Percentiles rank a stretch among this genome's conserved stretches.
These are phyloP conservation scores for Apteryx owenii DNA, from an alignment of 2,113 vertebrate species.

Conservation along the genomic window DNA sequence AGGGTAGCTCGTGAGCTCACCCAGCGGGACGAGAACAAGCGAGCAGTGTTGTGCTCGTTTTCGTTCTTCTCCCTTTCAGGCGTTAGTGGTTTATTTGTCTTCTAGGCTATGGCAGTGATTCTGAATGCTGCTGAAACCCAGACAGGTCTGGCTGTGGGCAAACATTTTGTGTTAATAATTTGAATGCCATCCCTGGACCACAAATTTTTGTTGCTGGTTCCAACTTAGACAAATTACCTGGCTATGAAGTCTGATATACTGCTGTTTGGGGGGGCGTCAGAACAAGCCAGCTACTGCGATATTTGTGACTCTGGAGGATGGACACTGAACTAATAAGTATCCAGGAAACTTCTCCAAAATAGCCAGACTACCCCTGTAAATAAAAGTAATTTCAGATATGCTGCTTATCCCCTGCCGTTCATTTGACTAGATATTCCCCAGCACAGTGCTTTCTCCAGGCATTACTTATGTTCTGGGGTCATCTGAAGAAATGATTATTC, in stretches of 20 bases:
- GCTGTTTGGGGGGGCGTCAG: neutral
- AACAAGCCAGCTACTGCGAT: neutral
- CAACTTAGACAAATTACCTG: neutral
- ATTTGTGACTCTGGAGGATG: neutral
- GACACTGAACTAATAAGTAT: neutral
- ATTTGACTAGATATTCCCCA: neutral
- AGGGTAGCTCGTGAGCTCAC: constrained; percentile 8
- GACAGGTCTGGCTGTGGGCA: constrained; percentile 17
- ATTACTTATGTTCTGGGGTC: neutral
- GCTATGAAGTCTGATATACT: neutral
- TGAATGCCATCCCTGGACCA: neutral
- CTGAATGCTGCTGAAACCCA: constrained; percentile 26
- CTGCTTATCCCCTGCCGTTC: neutral
- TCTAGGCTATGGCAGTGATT: neutral
- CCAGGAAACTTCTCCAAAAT: neutral
- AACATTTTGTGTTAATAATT: constrained; percentile 8
- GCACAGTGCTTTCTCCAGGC: neutral
- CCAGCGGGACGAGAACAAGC: constrained; percentile 20
- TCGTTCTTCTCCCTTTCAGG: neutral
- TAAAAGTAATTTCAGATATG: neutral
- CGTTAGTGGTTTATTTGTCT: constrained; percentile 63
- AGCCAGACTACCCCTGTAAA: neutral
- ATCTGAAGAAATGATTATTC: neutral
- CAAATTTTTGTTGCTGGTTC: neutral
- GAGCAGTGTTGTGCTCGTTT: constrained; percentile 2